Evolutionary conservation across 1,140 invertebrate species (phyloP).

Genomic region (Leptinotarsa lineolata): DNA sequence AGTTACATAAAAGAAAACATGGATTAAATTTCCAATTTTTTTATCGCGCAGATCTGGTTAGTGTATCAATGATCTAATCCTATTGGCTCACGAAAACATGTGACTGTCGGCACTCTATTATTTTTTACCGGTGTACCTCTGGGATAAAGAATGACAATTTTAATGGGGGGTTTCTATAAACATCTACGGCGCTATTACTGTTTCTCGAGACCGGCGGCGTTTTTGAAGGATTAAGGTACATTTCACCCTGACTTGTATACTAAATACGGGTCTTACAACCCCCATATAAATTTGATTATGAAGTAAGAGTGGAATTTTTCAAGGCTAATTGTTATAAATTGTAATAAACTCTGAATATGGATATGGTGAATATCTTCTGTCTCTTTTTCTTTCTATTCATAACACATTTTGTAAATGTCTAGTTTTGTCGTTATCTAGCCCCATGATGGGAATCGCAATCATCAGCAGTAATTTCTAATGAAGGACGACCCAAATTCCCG

Average conservation of each 20-base stretch:
- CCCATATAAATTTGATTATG: too few relatives aligned
- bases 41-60: constrained; percentile 23
- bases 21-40: constrained; percentile 27
- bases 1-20: constrained; percentile 1
- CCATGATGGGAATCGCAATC: too few relatives aligned
- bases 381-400: too few relatives aligned
- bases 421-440: too few relatives aligned
- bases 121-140: constrained; percentile 19
- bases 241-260: neutral
- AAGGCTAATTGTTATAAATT: too few relatives aligned
- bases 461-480: too few relatives aligned
- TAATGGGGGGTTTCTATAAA: constrained; percentile 28
- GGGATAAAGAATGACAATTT: constrained; percentile 15
- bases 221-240: constrained; percentile 32
- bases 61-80: constrained; percentile 22
- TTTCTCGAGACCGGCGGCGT: constrained; percentile 20
- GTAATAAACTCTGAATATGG: too few relatives aligned
- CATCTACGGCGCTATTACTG: constrained; percentile 32
- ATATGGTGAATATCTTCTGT: too few relatives aligned
- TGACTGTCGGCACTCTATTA: constrained; percentile 22
- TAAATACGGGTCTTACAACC: neutral
- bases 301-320: too few relatives aligned
- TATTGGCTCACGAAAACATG: constrained; percentile 29
- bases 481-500: too few relatives aligned
- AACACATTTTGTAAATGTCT: too few relatives aligned